These are phyloP conservation scores for Chrysemys picta DNA, from an alignment of 2,113 vertebrate species.

Conservation along the genomic window DNA sequence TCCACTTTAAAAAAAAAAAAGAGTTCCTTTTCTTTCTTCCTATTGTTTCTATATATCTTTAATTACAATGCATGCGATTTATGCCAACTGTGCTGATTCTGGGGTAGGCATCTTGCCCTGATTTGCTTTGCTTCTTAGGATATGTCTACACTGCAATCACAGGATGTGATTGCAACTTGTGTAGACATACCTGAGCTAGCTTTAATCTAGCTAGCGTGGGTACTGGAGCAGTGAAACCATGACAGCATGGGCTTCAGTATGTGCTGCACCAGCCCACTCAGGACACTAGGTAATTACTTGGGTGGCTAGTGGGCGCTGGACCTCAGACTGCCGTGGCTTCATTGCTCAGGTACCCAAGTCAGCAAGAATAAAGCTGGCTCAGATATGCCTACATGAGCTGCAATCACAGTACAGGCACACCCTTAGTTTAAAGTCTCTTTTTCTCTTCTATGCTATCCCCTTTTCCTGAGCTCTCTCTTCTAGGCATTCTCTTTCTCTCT, in stretches of 20 bases:
- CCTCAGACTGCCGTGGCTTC: neutral
- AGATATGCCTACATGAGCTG: neutral
- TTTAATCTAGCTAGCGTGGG: neutral
- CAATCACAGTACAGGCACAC: neutral
- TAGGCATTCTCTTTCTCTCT: neutral
- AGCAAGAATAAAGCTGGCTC: neutral
- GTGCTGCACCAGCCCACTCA: neutral
- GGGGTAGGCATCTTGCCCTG: neutral
- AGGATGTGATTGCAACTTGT: neutral
- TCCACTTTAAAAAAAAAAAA: neutral
- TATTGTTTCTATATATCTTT: neutral
- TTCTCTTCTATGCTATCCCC: neutral
- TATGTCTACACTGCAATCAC: neutral
- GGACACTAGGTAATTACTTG: neutral
- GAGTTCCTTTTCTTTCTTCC: neutral
- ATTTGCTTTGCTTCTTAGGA: neutral
- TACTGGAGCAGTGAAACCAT: neutral
- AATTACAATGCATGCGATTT: neutral
- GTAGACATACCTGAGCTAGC: neutral
- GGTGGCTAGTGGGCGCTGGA: neutral
- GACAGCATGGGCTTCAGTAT: neutral
- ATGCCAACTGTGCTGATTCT: neutral
- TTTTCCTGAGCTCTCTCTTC: neutral
- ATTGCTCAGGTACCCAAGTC: neutral
- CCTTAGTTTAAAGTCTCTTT: no score